Base-by-base conservation (phyloP, 2,113 vertebrate genomes). In the Hyaena hyaena region DNA sequence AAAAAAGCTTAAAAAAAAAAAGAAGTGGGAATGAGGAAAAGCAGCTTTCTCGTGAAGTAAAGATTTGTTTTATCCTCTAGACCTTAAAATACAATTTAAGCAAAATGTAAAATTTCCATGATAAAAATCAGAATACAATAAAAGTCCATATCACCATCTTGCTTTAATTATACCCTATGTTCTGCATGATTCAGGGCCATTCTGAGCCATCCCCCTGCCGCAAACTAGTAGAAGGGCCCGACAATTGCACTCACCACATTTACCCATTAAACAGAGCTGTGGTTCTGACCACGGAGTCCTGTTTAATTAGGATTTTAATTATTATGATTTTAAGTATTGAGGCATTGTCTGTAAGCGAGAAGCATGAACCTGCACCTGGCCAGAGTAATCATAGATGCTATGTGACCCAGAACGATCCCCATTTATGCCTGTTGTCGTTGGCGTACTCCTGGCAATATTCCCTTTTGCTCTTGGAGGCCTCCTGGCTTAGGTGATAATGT, bases 21-120 rank as follows among this genome's bases (percentile, higher is more conserved):
- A 33, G 87, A 97, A 83, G 48, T 43, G 69, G 31, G 66, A 92
- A 86, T 96, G 63, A 97, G 68, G 81, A 91, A 97, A 82, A 97
- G 61, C 48, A 58, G 17, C 3, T 97, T 97, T 45, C 23, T 55
- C 21, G 48, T 66, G 74, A 95, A 98, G 73, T 93, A 71, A 91
- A 80, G 33, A 33, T 88, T 71, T 2, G 0, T 98, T 88, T 98
- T 93, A 74, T 79, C 88, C 96, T 94, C 74, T 69, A 73, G 76
- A 76, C 76, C 92, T 97, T 76, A 80, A 93, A 96, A 39, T 66
- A 39, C 21, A 93, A 89, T 88, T 95, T 86, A 88, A 33, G 14
- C 39, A 92, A 82, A 88, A 96, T 96, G 83, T 90, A 88, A 77
- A 55, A 95, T 97, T 94, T 84, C 43, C 65, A 71, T 65, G 26